These are phyloP conservation scores for Drosophila affinis DNA, from an alignment of 2,888 invertebrate species.

Conservation along the genomic window DNA sequence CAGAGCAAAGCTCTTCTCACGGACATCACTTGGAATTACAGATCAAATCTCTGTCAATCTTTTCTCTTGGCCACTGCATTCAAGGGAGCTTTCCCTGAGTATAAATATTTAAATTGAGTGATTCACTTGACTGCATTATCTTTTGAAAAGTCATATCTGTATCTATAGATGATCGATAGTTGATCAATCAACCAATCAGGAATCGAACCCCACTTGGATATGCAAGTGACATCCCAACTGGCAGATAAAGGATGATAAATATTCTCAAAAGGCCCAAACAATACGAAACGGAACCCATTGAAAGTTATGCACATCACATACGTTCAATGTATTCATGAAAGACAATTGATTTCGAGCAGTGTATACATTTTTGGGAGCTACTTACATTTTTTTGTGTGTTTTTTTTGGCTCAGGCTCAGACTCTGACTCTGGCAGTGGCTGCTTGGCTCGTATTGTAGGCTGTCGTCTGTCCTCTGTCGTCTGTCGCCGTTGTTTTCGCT, in stretches of 20 bases:
- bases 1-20: no score
- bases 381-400: slow-evolving; percentile 46
- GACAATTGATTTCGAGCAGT: slow-evolving; percentile 59
- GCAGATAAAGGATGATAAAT: slow-evolving; percentile 34
- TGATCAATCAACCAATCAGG: neutral
- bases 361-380: slow-evolving; percentile 73
- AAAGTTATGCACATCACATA: slow-evolving; percentile 37
- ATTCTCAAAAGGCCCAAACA: slow-evolving; percentile 27
- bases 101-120: slow-evolving; percentile 1
- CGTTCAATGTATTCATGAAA: slow-evolving; percentile 26
- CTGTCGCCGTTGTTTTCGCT: slow-evolving; percentile 63
- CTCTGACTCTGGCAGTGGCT: slow-evolving; percentile 29
- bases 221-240: slow-evolving; percentile 21
- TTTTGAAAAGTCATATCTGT: neutral
- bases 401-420: slow-evolving; percentile 37
- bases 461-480: slow-evolving; percentile 34
- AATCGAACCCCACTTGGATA: slow-evolving; percentile 7
- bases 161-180: neutral
- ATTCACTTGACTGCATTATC: slow-evolving; percentile 11
- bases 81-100: neutral
- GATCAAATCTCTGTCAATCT: no score
- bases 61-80: neutral
- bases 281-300: slow-evolving; percentile 18
- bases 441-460: slow-evolving; percentile 57
- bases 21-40: neutral